Conservation (phyloP, 1,140 invertebrate species). For the Drosophila ambigua region DNA sequence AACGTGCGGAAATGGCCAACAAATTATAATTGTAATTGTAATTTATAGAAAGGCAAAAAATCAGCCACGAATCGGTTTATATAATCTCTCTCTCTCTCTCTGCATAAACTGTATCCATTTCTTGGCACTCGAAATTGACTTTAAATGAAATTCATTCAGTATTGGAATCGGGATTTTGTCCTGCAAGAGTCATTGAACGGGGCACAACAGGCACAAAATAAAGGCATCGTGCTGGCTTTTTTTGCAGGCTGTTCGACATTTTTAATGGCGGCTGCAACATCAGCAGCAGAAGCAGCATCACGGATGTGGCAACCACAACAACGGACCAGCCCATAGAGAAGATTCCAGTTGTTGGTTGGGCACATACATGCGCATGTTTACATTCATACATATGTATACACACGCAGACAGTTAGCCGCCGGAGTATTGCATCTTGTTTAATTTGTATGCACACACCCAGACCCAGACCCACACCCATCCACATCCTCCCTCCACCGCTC, state of each 20-base stretch:
- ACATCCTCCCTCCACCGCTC: constrained; percentile 13
- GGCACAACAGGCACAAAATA: constrained; percentile 27
- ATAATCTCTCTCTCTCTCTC: too few relatives aligned
- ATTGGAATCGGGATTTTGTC: background rate
- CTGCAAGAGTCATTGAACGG: background rate
- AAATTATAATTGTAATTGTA: constrained; percentile 9
- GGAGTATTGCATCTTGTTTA: constrained; percentile 73
- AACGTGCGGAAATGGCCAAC: constrained; percentile 9
- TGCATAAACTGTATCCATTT: too few relatives aligned
- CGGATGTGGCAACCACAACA: constrained; percentile 34
- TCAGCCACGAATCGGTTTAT: too few relatives aligned
- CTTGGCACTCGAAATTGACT: too few relatives aligned
- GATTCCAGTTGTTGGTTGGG: background rate
- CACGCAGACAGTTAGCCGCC: constrained; percentile 36
- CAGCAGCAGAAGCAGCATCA: constrained; percentile 19
- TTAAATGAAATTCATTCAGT: constrained; percentile 2
- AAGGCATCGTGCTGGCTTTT: constrained; percentile 29
- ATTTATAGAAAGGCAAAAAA: background rate
- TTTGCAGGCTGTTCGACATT: constrained; percentile 61
- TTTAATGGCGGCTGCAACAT: constrained; percentile 62
- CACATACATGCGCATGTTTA: too few relatives aligned
- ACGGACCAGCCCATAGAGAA: constrained; percentile 25
- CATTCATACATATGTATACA: background rate
- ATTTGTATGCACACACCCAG: constrained; percentile 55
- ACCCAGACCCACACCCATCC: background rate